Conservation (phyloP, 1,140 invertebrate species). For the Trichomalopsis sarcophagae region DNA sequence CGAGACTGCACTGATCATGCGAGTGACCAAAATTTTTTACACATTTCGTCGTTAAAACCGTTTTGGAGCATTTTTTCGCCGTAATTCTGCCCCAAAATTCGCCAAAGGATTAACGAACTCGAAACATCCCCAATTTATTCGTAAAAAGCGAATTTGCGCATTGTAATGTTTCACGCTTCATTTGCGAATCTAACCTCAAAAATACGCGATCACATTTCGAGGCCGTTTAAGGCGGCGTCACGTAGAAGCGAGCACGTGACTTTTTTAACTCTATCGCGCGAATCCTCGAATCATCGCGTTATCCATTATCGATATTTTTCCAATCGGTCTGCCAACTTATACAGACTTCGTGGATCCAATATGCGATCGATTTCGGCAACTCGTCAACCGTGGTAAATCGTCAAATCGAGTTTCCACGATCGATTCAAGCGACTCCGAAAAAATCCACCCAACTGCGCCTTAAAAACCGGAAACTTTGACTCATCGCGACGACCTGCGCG, state of each 20-base stretch:
- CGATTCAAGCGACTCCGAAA: not conserved
- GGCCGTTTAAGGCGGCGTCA: not conserved
- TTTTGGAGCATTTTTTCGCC: not conserved
- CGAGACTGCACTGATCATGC: not conserved
- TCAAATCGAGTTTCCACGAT: not conserved
- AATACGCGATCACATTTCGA: not conserved
- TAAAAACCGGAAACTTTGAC: constrained; percentile 45
- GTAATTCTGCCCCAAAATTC: not conserved
- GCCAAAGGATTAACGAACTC: too few species aligned
- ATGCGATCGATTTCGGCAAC: too few species aligned
- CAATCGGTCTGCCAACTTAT: too few species aligned
- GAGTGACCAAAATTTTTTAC: not conserved
- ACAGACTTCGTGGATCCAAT: too few species aligned
- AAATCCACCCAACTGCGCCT: not conserved
- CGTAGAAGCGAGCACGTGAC: not conserved
- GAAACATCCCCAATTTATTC: not conserved
- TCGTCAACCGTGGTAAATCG: too few species aligned
- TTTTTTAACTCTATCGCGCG: not conserved
- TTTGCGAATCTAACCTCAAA: not conserved
- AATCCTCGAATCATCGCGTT: not conserved
- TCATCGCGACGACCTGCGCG: not conserved
- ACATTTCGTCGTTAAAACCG: not conserved
- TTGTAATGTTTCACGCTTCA: not conserved
- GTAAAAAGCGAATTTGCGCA: not conserved
- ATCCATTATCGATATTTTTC: not conserved